phyloP scores from a whole-genome alignment of 1,140 invertebrate species.

The Drosophila tropicalis region DNA sequence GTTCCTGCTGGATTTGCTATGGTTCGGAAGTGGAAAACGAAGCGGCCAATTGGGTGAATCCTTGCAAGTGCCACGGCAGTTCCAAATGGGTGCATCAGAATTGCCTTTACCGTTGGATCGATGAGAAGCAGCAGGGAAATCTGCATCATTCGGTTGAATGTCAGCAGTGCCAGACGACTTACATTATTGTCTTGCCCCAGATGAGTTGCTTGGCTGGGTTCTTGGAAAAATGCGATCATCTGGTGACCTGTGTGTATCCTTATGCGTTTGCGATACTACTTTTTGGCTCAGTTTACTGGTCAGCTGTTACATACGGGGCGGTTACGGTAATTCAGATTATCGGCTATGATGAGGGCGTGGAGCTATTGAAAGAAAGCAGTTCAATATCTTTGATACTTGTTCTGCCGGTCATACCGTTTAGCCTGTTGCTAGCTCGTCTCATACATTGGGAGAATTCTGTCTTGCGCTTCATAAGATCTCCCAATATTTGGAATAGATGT shows the following conservation, averaged over 20 bases:
- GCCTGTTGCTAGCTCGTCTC: slow-evolving; percentile 94
- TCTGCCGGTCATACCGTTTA: slow-evolving; percentile 95
- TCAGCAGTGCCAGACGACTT: slow-evolving; percentile 97
- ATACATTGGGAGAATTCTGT: slow-evolving; percentile 97
- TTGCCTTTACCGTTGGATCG: slow-evolving; percentile 97
- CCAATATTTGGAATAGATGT: slow-evolving; percentile 87
- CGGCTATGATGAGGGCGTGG: slow-evolving; percentile 94
- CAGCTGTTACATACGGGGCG: slow-evolving; percentile 97
- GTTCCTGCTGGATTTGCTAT: slow-evolving; percentile 98
- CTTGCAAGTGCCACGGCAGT: slow-evolving; percentile 96
- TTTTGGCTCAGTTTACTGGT: slow-evolving; percentile 97
- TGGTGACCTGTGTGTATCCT: slow-evolving; percentile 94
- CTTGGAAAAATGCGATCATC: slow-evolving; percentile 92
- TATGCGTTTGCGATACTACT: slow-evolving; percentile 95
- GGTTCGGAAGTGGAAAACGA: slow-evolving; percentile 96
- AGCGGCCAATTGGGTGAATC: slow-evolving; percentile 95
- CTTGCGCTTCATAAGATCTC: slow-evolving; percentile 87
- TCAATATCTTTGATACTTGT: slow-evolving; percentile 95
- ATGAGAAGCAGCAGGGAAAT: slow-evolving; percentile 98
- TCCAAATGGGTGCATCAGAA: slow-evolving; percentile 97
- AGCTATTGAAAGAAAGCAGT: slow-evolving; percentile 96
- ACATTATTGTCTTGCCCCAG: slow-evolving; percentile 96
- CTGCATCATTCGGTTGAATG: slow-evolving; percentile 92
- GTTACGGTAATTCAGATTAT: slow-evolving; percentile 97
- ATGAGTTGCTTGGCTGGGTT: slow-evolving; percentile 90